phyloP scores from a whole-genome alignment of 2,888 invertebrate species.

The Brassicogethes aeneus region DNA sequence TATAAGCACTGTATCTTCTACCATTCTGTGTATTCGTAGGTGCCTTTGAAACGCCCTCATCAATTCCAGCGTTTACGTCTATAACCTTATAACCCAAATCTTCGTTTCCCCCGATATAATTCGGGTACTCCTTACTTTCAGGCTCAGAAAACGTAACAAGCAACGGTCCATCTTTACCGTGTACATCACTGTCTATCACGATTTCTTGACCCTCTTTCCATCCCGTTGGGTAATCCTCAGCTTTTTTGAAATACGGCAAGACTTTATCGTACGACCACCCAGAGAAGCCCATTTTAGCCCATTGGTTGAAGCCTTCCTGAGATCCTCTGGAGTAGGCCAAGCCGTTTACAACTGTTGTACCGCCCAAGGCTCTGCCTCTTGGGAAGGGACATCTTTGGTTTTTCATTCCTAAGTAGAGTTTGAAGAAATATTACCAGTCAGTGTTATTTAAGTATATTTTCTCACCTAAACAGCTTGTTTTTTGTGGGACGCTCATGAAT shows the following conservation, averaged over 20 bases:
- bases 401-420: conserved; percentile 17
- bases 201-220: too few relatives aligned
- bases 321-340: conserved; percentile 44
- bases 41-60: conserved; percentile 54
- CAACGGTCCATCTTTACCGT: not conserved
- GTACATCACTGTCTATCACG: not conserved
- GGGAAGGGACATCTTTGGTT: conserved; percentile 32
- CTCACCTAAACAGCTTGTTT: conserved; percentile 29
- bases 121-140: conserved; percentile 19
- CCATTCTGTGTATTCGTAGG: conserved; percentile 61
- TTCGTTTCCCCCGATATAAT: conserved; percentile 55
- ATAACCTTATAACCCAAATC: conserved; percentile 55
- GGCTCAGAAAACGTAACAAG: not conserved
- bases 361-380: conserved; percentile 45
- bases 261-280: conserved; percentile 49
- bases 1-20: conserved; percentile 62
- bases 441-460: too few relatives aligned
- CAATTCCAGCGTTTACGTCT: conserved; percentile 59
- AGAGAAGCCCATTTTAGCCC: conserved; percentile 33
- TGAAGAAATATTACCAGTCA: not conserved
- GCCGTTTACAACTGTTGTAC: conserved; percentile 42
- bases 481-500: conserved; percentile 16
- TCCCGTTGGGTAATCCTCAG: conserved; percentile 7
- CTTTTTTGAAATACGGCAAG: conserved; percentile 41
- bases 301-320: conserved; percentile 39